These are phyloP conservation scores for Malthinus flaveolus DNA, from an alignment of 2,888 invertebrate species.

Conservation along the genomic window DNA sequence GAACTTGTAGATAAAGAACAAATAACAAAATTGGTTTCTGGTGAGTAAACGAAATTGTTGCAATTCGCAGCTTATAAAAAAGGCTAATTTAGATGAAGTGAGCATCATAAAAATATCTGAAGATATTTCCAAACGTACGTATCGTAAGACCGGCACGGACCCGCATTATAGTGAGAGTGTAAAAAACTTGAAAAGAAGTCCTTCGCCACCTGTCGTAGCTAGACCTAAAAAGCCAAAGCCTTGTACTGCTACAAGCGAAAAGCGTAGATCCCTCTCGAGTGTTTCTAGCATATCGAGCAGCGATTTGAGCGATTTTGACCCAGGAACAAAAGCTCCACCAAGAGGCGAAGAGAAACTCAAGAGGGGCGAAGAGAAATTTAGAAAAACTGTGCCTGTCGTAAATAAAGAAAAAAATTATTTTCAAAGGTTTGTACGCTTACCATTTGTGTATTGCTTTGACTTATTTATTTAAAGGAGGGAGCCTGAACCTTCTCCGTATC, in stretches of 20 bases:
- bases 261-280: conserved; percentile 57
- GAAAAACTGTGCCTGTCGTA: conserved; percentile 17
- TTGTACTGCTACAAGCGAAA: conserved; percentile 40
- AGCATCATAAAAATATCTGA: conserved; percentile 25
- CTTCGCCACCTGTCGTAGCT: conserved; percentile 62
- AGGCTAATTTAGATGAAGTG: neutral
- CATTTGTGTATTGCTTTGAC: neutral
- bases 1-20: conserved; percentile 55
- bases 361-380: neutral
- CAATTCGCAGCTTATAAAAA: neutral
- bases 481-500: conserved; percentile 26
- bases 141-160: conserved; percentile 33
- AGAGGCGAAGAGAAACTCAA: neutral
- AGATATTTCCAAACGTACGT: conserved; percentile 30
- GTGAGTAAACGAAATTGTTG: conserved; percentile 25
- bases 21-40: conserved; percentile 45
- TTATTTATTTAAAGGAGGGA: too few species aligned
- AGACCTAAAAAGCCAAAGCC: conserved; percentile 48
- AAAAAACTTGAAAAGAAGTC: conserved; percentile 48
- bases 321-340: neutral
- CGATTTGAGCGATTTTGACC: conserved; percentile 45
- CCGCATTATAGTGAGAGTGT: conserved; percentile 6
- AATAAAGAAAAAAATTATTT: conserved; percentile 9
- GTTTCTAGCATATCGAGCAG: conserved; percentile 59
- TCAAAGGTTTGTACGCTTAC: neutral